Percentiles rank a stretch among this genome's conserved stretches.
Evolutionary conservation across 2,797 vertebrate genomes (phyloP).

Genomic region (Neosilurus mollespiculum): DNA sequence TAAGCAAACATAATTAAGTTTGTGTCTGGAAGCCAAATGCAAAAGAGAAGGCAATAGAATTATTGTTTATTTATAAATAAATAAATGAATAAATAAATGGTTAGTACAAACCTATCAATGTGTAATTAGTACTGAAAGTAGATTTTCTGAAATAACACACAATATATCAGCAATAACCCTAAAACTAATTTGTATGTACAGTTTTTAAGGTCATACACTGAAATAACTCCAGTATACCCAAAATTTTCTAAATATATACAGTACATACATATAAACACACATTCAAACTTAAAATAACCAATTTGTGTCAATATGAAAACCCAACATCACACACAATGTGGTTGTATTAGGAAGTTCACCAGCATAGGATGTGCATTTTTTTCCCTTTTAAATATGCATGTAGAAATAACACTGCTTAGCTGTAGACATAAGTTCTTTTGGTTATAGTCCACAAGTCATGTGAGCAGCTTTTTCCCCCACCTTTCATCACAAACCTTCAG

Average conservation of each 20-base stretch:
- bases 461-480: background rate
- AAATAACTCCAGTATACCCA: background rate
- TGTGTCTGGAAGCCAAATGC: constrained; percentile 3
- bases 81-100: background rate
- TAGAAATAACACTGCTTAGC: background rate
- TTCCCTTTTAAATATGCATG: background rate
- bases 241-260: too few species aligned
- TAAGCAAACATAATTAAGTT: background rate
- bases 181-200: background rate
- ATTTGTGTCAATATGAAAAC: background rate
- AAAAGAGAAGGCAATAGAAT: background rate
- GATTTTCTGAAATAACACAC: background rate
- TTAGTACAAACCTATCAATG: background rate
- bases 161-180: background rate
- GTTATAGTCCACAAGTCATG: background rate
- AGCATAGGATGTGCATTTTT: background rate
- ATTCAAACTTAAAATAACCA: too few species aligned
- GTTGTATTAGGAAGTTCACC: background rate
- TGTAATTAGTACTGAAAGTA: background rate
- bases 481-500: background rate
- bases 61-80: too few species aligned
- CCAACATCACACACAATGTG: background rate
- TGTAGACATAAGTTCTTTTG: background rate
- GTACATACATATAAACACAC: too few species aligned
- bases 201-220: background rate